A percentile compares a stretch with the other conserved stretches of the same genome.
phyloP scores from a whole-genome alignment of 2,113 vertebrate genomes.

The Nothoprocta pentlandii region DNA sequence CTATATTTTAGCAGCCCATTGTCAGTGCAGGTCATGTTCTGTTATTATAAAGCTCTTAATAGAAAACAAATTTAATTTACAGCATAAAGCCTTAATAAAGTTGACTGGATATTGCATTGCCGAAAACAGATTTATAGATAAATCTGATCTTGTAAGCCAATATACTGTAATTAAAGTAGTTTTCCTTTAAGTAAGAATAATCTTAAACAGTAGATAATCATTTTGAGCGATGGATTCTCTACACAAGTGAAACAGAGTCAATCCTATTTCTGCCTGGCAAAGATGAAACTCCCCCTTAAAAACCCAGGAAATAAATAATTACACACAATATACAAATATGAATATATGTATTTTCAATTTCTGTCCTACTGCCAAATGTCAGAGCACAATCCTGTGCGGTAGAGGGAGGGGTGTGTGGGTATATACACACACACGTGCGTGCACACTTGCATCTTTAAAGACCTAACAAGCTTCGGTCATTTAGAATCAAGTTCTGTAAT shows the following conservation, averaged over 20 bases:
- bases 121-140: slow-evolving; percentile 39
- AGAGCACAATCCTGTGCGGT: background rate
- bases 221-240: background rate
- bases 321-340: too few species aligned
- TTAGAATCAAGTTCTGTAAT: background rate
- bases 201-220: background rate
- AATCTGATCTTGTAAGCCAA: background rate
- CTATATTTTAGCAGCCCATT: background rate
- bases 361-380: background rate
- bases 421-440: background rate
- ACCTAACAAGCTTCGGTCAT: background rate
- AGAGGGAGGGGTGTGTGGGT: background rate
- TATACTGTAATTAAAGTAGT: background rate
- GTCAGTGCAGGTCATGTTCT: background rate
- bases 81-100: slow-evolving; percentile 28
- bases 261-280: background rate
- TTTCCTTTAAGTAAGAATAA: slow-evolving; percentile 26
- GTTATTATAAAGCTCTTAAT: background rate
- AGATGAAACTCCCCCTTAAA: background rate
- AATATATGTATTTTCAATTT: background rate
- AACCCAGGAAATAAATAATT: background rate
- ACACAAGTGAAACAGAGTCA: background rate
- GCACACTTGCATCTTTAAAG: background rate
- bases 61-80: slow-evolving; percentile 16
- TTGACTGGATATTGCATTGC: background rate